phyloP scores from a whole-genome alignment of 2,888 invertebrate genomes.

The Dynastes tityus region DNA sequence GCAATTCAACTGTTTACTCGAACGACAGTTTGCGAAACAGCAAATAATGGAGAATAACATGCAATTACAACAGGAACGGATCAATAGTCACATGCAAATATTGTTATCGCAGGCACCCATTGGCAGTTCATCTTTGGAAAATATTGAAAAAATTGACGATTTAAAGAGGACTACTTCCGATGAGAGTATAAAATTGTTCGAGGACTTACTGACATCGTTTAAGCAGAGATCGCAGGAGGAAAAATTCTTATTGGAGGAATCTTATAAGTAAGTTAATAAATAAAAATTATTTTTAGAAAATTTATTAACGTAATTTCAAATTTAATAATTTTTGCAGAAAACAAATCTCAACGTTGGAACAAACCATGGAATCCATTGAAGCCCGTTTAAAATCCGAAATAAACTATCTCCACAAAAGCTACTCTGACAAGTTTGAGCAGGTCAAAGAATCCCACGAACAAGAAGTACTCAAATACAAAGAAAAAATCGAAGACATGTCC shows the following conservation, averaged over 20 bases:
- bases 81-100: slow-evolving; percentile 76
- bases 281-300: background rate
- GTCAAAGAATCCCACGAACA: slow-evolving; percentile 61
- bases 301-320: too few species aligned
- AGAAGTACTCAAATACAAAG: slow-evolving; percentile 63
- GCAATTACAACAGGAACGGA: slow-evolving; percentile 75
- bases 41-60: slow-evolving; percentile 75
- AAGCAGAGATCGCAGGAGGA: slow-evolving; percentile 77
- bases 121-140: slow-evolving; percentile 53
- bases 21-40: slow-evolving; percentile 74
- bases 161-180: slow-evolving; percentile 58
- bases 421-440: slow-evolving; percentile 71
- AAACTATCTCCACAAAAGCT: slow-evolving; percentile 71
- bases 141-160: slow-evolving; percentile 67
- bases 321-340: slow-evolving; percentile 68
- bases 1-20: slow-evolving; percentile 73
- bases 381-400: slow-evolving; percentile 76
- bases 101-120: slow-evolving; percentile 62
- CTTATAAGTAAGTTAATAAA: slow-evolving; percentile 72
- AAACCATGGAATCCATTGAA: slow-evolving; percentile 74
- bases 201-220: slow-evolving; percentile 71
- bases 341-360: slow-evolving; percentile 75
- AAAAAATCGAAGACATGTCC: slow-evolving; percentile 63
- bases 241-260: slow-evolving; percentile 76
- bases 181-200: slow-evolving; percentile 62